Conservation (phyloP, 1,140 invertebrate species). For the Aradophagus sp. region DNA sequence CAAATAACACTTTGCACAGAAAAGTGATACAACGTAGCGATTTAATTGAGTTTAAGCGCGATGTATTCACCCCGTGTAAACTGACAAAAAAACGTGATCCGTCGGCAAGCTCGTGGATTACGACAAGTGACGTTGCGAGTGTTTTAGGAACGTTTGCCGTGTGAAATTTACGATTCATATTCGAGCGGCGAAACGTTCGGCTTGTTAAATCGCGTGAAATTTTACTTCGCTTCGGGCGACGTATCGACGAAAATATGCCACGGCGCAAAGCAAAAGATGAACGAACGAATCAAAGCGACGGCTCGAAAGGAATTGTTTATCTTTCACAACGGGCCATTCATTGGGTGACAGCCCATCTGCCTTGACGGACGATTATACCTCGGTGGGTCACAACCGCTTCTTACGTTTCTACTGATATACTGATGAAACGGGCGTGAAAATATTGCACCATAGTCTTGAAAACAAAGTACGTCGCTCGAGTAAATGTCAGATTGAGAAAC, state of each 20-base stretch:
- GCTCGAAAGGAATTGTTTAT: slow-evolving; percentile 36
- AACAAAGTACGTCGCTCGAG: too few relatives aligned
- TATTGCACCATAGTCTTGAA: too few relatives aligned
- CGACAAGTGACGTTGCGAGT: slow-evolving; percentile 2
- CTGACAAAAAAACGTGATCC: slow-evolving; percentile 37
- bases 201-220: too few relatives aligned
- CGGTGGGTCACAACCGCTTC: not conserved
- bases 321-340: slow-evolving; percentile 19
- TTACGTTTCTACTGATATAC: too few relatives aligned
- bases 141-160: not conserved
- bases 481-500: too few relatives aligned
- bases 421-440: too few relatives aligned
- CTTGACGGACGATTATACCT: slow-evolving; percentile 14
- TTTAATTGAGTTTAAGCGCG: slow-evolving; percentile 24
- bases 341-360: slow-evolving; percentile 40
- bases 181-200: not conserved
- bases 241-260: slow-evolving; percentile 14
- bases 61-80: slow-evolving; percentile 2
- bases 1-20: too few relatives aligned
- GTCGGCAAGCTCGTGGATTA: slow-evolving; percentile 37
- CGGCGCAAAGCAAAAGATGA: not conserved
- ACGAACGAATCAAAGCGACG: slow-evolving; percentile 5
- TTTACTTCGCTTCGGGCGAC: too few relatives aligned
- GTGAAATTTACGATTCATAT: not conserved
- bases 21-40: too few relatives aligned